phyloP scores from a whole-genome alignment of 2,113 vertebrate species.

The Thymallus thymallus region DNA sequence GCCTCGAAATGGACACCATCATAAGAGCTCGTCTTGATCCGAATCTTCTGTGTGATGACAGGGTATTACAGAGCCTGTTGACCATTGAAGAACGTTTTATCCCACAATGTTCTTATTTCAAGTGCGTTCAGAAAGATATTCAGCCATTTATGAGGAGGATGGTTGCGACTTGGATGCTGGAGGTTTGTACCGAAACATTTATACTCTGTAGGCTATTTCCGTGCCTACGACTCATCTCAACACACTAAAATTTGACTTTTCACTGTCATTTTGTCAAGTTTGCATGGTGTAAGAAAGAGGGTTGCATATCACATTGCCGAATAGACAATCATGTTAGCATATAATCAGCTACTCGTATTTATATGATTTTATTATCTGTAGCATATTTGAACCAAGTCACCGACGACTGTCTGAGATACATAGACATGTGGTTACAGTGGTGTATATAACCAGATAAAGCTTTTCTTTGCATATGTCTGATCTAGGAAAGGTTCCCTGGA shows the following conservation, averaged over 20 bases:
- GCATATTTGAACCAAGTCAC: background rate
- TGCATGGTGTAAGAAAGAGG: conserved; percentile 15
- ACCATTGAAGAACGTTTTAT: conserved; percentile 90
- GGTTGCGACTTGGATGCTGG: conserved; percentile 96
- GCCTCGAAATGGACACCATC: conserved; percentile 86
- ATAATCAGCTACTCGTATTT: conserved; percentile 20
- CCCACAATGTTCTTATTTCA: conserved; percentile 91
- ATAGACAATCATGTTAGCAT: conserved; percentile 25
- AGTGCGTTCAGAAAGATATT: conserved; percentile 90
- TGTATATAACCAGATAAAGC: background rate
- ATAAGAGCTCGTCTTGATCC: conserved; percentile 86
- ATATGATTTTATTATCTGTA: conserved; percentile 7
- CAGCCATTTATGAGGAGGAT: conserved; percentile 94
- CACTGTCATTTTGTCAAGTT: conserved; percentile 8
- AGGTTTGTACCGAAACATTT: conserved; percentile 77
- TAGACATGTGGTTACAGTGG: background rate
- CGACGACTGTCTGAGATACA: background rate
- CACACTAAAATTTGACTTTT: background rate
- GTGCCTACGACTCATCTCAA: conserved; percentile 26
- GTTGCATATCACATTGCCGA: conserved; percentile 10
- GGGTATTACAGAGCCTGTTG: conserved; percentile 89
- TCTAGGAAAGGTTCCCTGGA: conserved; percentile 27
- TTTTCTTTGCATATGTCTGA: background rate
- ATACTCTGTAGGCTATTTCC: conserved; percentile 54
- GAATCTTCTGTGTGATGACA: conserved; percentile 85